Base-by-base conservation (phyloP, 2,888 invertebrate species). In the Stenolophus ochropezus region DNA sequence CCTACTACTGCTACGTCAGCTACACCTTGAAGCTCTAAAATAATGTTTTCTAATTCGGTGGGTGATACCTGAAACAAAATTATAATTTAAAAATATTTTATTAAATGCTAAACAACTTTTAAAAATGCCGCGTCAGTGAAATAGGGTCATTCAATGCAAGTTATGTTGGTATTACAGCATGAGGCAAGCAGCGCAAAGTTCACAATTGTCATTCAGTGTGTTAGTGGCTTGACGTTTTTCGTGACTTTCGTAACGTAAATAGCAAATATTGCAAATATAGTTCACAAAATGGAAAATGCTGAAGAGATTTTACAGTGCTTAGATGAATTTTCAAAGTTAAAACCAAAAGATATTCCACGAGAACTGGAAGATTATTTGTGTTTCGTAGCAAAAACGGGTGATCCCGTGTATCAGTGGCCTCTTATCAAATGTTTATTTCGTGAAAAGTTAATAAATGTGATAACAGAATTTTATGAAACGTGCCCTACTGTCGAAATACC, bases 381-480 rank as follows among this genome's bases (percentile, higher is more conserved):
- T 85, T 95, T 95, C 91, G 96, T 98, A 85, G 98, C 98, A 3
- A 96, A 96, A 89, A 97, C 97, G 86, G 98, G 98, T 84, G 97
- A 98, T 90, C 96, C 97, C 47, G 93, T 98, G 84, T 98, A 96
- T 88, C 96, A 97, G 87, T 98, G 98, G 98, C 91, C 95, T 58
- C 91, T 95, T 84, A 93, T 98, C 73, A 97, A 97, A 89, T 94
- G 94, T 87, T 92, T 98, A 85, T 96, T 98, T 88, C 93, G 96
- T 84, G 95, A 96, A 87, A 98, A 98, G 89, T 91, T 98, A 53
- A 91, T 96, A 51, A 93, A 93, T 85, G 97, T 97, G 56, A 96
- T 98, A 86, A 95, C 94, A 33, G 95, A 97, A 85, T 97, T 97
- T 87, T 94, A 96, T 86, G 96, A 96, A 89, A 94, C 94, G 42